Evolutionary conservation across 2,797 vertebrate species (phyloP), one percentile per base, ranked within the genome.

Genomic region (Crenichthys baileyi): DNA sequence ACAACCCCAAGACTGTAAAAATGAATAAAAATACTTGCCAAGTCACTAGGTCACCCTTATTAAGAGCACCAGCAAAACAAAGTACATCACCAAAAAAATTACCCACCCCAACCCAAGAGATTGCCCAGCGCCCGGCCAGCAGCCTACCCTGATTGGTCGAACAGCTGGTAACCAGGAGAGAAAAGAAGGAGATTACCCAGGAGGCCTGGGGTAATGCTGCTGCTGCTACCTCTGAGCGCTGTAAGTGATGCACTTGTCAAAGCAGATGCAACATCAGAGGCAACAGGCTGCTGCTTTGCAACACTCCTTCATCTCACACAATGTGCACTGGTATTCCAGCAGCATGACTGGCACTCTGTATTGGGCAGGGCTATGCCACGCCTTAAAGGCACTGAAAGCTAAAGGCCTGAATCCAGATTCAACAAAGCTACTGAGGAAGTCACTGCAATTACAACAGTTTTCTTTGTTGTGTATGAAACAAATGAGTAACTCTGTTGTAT

Each of bases 161-260:
- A 93, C 90, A 92, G 91, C 89, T 93, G 92, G 92, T 92, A 87
- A 91, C 92, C 90, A 90, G 84, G 88, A 91, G 88, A 88, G 84
- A 85, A 90, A 88, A 89, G 89, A 83, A 70, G 55, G 75, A 87
- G 92, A 93, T 93, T 93, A 94, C 88, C 78, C 83, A 86, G 72
- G 79, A 92, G 88, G 85, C 84, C 80, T 72, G 60, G 46, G 78
- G 80, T 81, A 79, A 85, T 86, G 87, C 83, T 82, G 68, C 67
- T 56, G 79, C 81, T 82, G 81, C 82, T 91, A 89, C 85, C 80
- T 78, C 83, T 72, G 72, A 61, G 65, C 39, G 84, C 67, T 44
- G 68, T 39, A 71, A 67, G 83, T 68, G 79, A 79, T 79, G 78
- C 73, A 72, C 76, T 79, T 86, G 74, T 83, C 29, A 76, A 70